Base-by-base conservation (phyloP, 2,113 vertebrate genomes). In the Clarias batrachus region DNA sequence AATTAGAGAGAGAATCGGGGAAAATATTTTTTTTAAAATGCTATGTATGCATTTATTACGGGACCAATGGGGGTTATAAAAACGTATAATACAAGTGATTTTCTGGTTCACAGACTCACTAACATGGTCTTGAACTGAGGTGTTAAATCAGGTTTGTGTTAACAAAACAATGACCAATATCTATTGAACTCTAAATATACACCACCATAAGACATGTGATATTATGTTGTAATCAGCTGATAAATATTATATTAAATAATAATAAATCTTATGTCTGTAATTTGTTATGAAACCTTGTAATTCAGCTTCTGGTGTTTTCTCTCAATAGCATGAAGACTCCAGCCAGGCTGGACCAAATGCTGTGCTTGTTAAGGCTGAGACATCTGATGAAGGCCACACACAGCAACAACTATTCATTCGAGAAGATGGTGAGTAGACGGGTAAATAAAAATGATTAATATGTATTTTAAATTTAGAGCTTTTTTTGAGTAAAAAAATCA, bases 341-440 rank as follows among this genome's bases (percentile, higher is more conserved):
- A 89, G 91, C 79, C 81, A 94, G 86, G 88, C 93, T 83, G 91
- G 92, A 82, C 63, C 91, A 3, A 88, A 92, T 9, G 54, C 62
- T 0, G 17, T 91, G n/a, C 73, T 92, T 63, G 92, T 95, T 54
- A 95, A 95, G 85, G 91, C 93, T 70, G 94, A 95, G 90, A 91
- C 86, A 65, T 63, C 91, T 68, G 93, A 94, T 19, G 88, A 88
- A 30, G 33, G 85, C 52, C 90, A 90, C 59, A 48, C n/a, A 0
- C 88, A 87, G 63, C 90, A 90, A 25, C 79, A 90, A n/a, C 68
- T 90, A 0, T 88, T 92, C 3, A 91, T 93, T 30, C 83, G 92
- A 88, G 93, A 93, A 62, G 91, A 93, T 63, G 92, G 94, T 95
- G 77, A 93, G 94, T 89, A n/a, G 14, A 27, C 12, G 21, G 2